phyloP scores from a whole-genome alignment of 30 jellyfish, hydroid and myxozoan genomes.

The Turritopsis dohrnii region DNA sequence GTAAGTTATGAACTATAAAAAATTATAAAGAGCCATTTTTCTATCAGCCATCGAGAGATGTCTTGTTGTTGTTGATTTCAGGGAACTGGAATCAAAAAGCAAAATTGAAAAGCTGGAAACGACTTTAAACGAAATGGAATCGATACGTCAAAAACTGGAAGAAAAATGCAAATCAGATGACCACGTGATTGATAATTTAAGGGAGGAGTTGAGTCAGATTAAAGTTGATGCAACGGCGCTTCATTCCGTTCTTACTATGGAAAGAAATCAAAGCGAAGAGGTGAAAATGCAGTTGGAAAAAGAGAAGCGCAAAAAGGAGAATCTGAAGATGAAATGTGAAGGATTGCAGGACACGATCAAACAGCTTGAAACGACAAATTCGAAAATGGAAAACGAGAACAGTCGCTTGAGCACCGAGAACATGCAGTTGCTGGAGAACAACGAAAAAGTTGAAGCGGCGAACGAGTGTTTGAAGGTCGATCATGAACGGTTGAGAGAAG shows the following conservation, averaged over 20 bases:
- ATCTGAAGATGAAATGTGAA: not conserved
- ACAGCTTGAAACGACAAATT: not conserved
- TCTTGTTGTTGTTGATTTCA: too few relatives aligned
- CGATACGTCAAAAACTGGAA: not conserved
- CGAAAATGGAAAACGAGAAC: not conserved
- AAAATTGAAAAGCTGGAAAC: not conserved
- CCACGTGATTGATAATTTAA: not conserved
- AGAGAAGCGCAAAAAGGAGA: not conserved
- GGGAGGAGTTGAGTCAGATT: not conserved
- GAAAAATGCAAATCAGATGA: not conserved
- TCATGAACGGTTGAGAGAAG: not conserved
- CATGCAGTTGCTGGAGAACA: not conserved
- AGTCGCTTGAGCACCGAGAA: not conserved
- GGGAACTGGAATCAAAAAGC: not conserved
- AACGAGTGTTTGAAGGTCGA: not conserved
- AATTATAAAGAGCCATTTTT: too few relatives aligned
- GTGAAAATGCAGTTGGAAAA: not conserved
- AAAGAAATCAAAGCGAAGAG: not conserved
- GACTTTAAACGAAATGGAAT: slow-evolving; percentile 5
- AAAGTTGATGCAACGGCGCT: not conserved
- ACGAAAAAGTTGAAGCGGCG: not conserved
- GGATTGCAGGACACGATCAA: not conserved
- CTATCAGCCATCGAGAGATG: too few relatives aligned
- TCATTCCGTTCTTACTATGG: not conserved
- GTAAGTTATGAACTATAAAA: too few relatives aligned